Conservation (phyloP, 2,113 vertebrate genomes). For the Nematolebias whitei region DNA sequence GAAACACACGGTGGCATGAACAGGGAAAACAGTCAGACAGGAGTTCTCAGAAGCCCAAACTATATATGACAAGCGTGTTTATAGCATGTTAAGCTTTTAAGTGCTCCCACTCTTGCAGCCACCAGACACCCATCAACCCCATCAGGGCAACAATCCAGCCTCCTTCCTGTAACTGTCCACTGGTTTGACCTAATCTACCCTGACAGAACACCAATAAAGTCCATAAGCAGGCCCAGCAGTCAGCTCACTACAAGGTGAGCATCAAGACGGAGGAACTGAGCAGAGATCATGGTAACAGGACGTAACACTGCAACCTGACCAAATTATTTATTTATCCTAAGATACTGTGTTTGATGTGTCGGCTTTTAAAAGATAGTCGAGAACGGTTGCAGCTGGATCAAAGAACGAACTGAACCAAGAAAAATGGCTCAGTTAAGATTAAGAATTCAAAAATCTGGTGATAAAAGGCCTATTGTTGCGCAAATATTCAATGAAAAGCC, state of each 20-base stretch:
- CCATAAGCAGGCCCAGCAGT: slow-evolving; percentile 22
- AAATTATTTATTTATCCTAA: slow-evolving; percentile 7
- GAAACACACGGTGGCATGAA: no score
- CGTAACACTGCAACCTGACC: no score
- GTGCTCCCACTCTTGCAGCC: slow-evolving; percentile 13
- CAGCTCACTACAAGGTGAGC: not conserved
- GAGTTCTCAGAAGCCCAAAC: slow-evolving; percentile 22
- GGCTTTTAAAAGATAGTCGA: not conserved
- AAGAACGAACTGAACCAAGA: not conserved
- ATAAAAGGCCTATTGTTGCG: no score
- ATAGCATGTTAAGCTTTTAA: slow-evolving; percentile 58
- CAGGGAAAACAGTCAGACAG: not conserved
- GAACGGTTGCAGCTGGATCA: not conserved
- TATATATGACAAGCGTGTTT: slow-evolving; percentile 26
- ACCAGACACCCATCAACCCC: slow-evolving; percentile 5
- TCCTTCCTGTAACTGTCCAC: slow-evolving; percentile 43
- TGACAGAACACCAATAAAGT: slow-evolving; percentile 51
- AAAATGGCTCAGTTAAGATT: not conserved
- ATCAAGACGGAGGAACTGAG: slow-evolving; percentile 1
- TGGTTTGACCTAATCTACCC: slow-evolving; percentile 44
- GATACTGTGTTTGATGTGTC: not conserved
- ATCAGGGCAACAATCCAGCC: slow-evolving; percentile 55
- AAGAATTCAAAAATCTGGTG: slow-evolving; percentile 17
- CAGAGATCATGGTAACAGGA: slow-evolving; percentile 4
- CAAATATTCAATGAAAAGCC: no score